These are phyloP conservation scores for Coleophora flavipennella DNA, from an alignment of 2,888 invertebrate species.

Conservation along the genomic window DNA sequence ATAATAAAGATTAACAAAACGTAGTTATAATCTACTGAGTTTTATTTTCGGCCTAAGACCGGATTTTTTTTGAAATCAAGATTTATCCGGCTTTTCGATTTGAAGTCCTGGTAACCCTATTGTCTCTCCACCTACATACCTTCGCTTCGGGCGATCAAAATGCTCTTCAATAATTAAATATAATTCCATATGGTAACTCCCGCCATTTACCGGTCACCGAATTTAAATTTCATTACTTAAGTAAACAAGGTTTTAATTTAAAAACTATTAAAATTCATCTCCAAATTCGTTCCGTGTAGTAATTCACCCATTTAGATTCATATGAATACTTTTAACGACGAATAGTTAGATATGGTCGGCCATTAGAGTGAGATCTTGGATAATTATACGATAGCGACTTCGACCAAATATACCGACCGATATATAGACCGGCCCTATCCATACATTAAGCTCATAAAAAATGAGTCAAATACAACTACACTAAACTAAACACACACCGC, in stretches of 20 bases:
- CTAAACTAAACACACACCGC: too few species aligned
- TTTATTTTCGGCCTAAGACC: too few species aligned
- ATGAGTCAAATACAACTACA: too few species aligned
- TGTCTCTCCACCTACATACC: conserved; percentile 20
- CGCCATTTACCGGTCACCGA: conserved; percentile 7
- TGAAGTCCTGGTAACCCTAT: too few species aligned
- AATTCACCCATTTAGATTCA: conserved; percentile 32
- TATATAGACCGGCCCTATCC: too few species aligned
- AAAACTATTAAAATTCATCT: conserved; percentile 27
- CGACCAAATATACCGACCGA: too few species aligned
- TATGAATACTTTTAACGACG: conserved; percentile 44
- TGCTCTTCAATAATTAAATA: conserved; percentile 9
- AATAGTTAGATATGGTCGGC: conserved; percentile 39
- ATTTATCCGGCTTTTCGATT: too few species aligned
- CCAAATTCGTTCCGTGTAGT: conserved; percentile 23
- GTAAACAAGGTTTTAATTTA: conserved; percentile 41
- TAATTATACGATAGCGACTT: conserved; percentile 45
- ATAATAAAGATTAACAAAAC: too few species aligned
- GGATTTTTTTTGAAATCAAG: too few species aligned
- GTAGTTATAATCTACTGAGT: too few species aligned
- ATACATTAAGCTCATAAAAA: too few species aligned
- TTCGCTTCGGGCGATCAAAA: conserved; percentile 9
- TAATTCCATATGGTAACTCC: conserved; percentile 9
- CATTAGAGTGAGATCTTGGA: conserved; percentile 45
- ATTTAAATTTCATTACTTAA: conserved; percentile 41